Conservation (phyloP, 2,113 vertebrate species). For the Myocastor coypus region DNA sequence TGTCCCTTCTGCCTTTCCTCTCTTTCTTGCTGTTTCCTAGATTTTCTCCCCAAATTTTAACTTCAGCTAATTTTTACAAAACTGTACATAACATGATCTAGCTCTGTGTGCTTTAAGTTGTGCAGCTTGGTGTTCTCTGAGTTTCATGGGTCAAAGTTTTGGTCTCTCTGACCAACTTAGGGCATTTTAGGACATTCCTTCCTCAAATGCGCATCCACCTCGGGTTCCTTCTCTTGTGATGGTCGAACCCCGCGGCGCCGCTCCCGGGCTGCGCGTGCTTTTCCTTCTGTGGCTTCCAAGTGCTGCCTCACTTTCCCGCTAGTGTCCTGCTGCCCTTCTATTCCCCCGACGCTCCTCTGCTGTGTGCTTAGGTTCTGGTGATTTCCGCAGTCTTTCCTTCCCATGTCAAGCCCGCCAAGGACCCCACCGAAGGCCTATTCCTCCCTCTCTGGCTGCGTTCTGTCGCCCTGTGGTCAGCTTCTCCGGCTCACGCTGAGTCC, state of each 20-base stretch:
- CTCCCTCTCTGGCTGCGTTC: not conserved
- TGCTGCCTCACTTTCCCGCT: not conserved
- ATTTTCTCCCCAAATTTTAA: not conserved
- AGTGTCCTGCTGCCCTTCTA: not conserved
- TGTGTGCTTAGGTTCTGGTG: not conserved
- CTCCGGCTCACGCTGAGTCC: not conserved
- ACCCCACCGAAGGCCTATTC: not conserved
- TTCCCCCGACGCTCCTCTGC: not conserved
- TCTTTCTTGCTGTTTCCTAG: not conserved
- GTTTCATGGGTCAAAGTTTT: not conserved
- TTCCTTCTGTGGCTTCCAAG: not conserved
- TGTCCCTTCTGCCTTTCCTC: not conserved
- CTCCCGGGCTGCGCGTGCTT: too few species aligned
- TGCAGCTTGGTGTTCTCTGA: not conserved
- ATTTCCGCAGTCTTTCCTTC: not conserved
- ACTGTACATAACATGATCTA: not conserved
- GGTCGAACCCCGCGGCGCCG: too few species aligned
- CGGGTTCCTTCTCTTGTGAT: not conserved
- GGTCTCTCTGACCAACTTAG: not conserved
- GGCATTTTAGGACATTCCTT: not conserved
- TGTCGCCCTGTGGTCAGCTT: not conserved
- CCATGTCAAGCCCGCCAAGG: not conserved
- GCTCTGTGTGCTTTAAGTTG: not conserved
- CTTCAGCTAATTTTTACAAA: not conserved
- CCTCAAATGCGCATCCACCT: not conserved